Evolutionary conservation across 2,113 vertebrate genomes (phyloP).

Genomic region (Ciconia stormi): DNA sequence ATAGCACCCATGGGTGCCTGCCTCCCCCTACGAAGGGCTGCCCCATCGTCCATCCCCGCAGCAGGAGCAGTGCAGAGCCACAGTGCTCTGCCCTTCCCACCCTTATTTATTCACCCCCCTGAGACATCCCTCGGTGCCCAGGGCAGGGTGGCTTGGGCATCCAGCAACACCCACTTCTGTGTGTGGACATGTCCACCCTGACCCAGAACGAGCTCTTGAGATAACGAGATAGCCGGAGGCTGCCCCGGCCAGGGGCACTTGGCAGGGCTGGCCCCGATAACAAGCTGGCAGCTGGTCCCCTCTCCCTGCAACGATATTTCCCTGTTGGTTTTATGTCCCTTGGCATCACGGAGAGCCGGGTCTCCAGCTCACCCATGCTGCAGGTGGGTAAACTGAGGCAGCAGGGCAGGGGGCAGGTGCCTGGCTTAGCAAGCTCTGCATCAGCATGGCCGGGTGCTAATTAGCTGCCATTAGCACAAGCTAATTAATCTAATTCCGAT

Average conservation of each 20-base stretch:
- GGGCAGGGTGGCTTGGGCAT: neutral
- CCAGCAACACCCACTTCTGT: conserved; percentile 30
- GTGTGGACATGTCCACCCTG: neutral
- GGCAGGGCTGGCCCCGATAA: neutral
- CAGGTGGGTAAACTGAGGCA: conserved; percentile 39
- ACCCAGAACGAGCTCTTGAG: conserved; percentile 31
- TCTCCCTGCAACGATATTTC: neutral
- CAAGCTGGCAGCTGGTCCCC: neutral
- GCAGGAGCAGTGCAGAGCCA: neutral
- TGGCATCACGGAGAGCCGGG: neutral
- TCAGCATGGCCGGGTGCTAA: neutral
- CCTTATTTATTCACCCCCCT: neutral
- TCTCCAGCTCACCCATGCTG: neutral
- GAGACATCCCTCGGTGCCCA: neutral
- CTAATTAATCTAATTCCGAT: conserved; percentile 49
- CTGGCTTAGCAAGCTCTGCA: conserved; percentile 25
- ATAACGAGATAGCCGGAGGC: neutral
- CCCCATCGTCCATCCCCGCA: accelerated
- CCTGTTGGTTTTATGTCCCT: neutral
- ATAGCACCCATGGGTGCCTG: neutral
- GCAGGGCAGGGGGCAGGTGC: conserved; percentile 1
- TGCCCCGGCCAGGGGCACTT: neutral
- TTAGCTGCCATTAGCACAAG: conserved; percentile 33
- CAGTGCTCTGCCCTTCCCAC: neutral
- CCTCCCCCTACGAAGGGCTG: neutral